These are phyloP conservation scores for Morone chrysops DNA, from an alignment of 2,113 vertebrate species.

Conservation along the genomic window DNA sequence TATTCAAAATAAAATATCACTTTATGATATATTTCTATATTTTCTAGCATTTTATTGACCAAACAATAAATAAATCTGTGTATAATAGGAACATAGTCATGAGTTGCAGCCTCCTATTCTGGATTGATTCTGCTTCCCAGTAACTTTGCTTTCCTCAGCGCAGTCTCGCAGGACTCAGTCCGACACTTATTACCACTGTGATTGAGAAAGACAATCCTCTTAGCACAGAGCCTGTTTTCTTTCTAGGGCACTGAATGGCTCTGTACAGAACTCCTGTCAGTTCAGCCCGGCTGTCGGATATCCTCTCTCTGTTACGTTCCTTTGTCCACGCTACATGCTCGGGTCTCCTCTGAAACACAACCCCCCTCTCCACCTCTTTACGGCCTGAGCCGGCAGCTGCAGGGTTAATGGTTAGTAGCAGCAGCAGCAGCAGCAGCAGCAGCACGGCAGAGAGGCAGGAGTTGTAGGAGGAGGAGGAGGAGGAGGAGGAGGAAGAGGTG, in stretches of 20 bases:
- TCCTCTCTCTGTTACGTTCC: slow-evolving; percentile 72
- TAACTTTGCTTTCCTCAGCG: slow-evolving; percentile 2
- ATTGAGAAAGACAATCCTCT: slow-evolving; percentile 79
- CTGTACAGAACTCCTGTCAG: slow-evolving; percentile 63
- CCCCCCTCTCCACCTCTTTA: slow-evolving; percentile 65
- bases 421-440: slow-evolving; percentile 70
- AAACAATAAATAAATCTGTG: too few relatives aligned
- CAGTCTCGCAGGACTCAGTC: slow-evolving; percentile 33
- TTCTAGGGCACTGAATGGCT: slow-evolving; percentile 64
- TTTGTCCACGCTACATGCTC: slow-evolving; percentile 72
- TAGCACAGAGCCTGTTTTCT: slow-evolving; percentile 70
- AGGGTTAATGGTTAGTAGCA: slow-evolving; percentile 84
- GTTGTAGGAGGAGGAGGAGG: slow-evolving; percentile 53
- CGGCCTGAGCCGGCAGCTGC: slow-evolving; percentile 75
- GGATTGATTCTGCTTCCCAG: not conserved
- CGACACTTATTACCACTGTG: slow-evolving; percentile 57
- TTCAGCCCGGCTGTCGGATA: slow-evolving; percentile 64
- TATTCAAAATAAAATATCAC: too few relatives aligned
- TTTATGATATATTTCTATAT: not conserved
- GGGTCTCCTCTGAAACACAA: slow-evolving; percentile 72
- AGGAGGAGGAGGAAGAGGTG: slow-evolving; percentile 71
- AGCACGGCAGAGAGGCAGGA: slow-evolving; percentile 66
- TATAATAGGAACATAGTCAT: not conserved
- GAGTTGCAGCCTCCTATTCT: not conserved
- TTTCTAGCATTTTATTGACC: not conserved